Conservation (phyloP, 2,113 vertebrate genomes). For the Limnothrissa miodon region DNA sequence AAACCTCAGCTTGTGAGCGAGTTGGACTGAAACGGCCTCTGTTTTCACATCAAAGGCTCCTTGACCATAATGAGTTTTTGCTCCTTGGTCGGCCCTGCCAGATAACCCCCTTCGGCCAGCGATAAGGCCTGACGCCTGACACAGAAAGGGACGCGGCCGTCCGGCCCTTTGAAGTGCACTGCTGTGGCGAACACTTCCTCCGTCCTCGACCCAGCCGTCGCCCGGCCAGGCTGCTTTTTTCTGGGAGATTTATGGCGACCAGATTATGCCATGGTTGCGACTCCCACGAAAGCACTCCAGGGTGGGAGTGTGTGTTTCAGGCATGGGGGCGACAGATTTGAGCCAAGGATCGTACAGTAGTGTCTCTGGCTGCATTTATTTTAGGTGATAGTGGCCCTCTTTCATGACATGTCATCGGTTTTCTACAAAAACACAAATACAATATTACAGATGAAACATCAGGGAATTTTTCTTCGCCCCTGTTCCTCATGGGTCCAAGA, state of each 20-base stretch:
- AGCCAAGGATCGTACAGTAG: background rate
- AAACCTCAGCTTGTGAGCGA: background rate
- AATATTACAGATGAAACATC: no score
- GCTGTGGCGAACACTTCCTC: background rate
- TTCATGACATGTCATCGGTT: background rate
- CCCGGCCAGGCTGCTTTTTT: background rate
- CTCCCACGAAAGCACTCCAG: background rate
- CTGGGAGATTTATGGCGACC: background rate
- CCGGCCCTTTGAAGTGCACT: background rate
- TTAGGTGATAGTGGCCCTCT: background rate
- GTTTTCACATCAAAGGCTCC: background rate
- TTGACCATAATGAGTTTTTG: background rate
- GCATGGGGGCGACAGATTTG: background rate
- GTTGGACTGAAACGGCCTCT: background rate
- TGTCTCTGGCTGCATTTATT: background rate
- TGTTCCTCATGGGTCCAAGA: no score
- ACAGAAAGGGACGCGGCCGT: background rate
- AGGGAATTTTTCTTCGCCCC: no score
- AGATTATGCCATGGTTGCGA: background rate
- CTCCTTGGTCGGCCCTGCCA: background rate
- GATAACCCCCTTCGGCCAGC: background rate
- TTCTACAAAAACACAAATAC: no score
- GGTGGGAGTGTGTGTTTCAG: background rate
- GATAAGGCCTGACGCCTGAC: slow-evolving; percentile 4
- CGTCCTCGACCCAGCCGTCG: background rate